Percentiles rank a stretch among this genome's conserved stretches.
Evolutionary conservation across 2,888 invertebrate genomes (phyloP).

Genomic region (Rosalia funebris): DNA sequence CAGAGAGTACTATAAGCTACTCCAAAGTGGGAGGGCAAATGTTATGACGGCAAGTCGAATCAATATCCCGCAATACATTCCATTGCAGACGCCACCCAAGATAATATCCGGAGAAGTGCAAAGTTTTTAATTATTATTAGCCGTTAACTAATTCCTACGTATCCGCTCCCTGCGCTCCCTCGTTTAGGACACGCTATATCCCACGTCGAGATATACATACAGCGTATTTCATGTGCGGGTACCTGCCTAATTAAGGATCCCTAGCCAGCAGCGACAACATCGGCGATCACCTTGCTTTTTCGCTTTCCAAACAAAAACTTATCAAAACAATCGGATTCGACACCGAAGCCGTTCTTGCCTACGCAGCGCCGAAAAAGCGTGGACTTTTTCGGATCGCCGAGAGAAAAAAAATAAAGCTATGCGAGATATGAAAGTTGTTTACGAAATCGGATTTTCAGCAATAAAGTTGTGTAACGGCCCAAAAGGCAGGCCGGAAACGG

Average conservation of each 20-base stretch:
- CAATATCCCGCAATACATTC: conserved; percentile 55
- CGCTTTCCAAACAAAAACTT: not conserved
- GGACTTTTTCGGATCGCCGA: no score
- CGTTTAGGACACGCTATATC: not conserved
- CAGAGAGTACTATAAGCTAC: conserved; percentile 55
- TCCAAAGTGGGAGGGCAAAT: conserved; percentile 53
- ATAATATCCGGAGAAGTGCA: conserved; percentile 4
- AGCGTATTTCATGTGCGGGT: not conserved
- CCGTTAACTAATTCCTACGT: not conserved
- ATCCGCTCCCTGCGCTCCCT: not conserved
- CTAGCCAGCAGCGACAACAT: not conserved
- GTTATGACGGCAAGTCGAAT: conserved; percentile 57
- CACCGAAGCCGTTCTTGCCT: not conserved
- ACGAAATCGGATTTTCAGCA: conserved; percentile 18
- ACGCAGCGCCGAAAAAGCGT: no score
- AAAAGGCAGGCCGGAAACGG: conserved; percentile 5
- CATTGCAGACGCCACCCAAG: conserved; percentile 51
- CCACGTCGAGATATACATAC: not conserved
- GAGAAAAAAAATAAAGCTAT: no score
- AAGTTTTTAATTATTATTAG: not conserved
- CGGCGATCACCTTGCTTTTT: conserved; percentile 1
- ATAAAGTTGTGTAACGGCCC: conserved; percentile 19
- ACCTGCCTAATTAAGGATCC: conserved; percentile 1
- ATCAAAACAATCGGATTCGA: not conserved
- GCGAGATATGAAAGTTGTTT: conserved; percentile 30